Evolutionary conservation across 2,888 invertebrate species (phyloP).

Genomic region (Drosophila greeni): DNA sequence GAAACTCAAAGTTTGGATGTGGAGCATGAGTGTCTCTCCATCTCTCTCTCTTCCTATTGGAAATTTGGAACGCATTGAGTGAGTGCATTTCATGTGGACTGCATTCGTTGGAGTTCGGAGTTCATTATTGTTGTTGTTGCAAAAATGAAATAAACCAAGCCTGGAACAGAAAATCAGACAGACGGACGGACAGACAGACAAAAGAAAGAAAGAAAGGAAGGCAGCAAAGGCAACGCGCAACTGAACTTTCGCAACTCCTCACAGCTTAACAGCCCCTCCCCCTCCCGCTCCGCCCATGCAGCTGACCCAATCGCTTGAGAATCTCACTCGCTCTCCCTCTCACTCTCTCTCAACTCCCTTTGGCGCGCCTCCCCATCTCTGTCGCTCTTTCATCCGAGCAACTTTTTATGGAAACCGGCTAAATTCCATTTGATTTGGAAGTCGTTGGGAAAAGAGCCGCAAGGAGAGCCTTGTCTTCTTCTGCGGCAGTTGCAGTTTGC

Average conservation of each 20-base stretch:
- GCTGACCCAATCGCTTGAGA: conserved; percentile 48
- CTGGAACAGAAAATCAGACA: conserved; percentile 19
- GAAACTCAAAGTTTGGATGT: neutral
- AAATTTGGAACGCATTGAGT: conserved; percentile 16
- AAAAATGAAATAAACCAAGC: conserved; percentile 19
- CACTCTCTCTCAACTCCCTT: neutral
- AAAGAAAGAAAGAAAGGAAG: conserved; percentile 15
- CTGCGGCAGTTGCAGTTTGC: conserved; percentile 43
- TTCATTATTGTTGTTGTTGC: conserved; percentile 18
- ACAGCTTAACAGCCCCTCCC: neutral
- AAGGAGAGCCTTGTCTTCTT: conserved; percentile 50
- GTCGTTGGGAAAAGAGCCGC: conserved; percentile 39
- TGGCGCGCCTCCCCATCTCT: conserved; percentile 4
- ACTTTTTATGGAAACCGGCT: conserved; percentile 73
- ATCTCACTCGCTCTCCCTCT: conserved; percentile 15
- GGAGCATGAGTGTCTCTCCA: neutral
- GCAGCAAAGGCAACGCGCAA: conserved; percentile 31
- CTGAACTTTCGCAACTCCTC: conserved; percentile 42
- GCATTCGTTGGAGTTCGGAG: conserved; percentile 24
- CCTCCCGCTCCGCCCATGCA: neutral
- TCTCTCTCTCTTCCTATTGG: neutral
- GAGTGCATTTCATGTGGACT: conserved; percentile 15
- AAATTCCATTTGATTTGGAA: conserved; percentile 71
- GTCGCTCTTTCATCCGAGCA: conserved; percentile 50
- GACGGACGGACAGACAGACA: conserved; percentile 6